Conservation (phyloP, 1,140 invertebrate species). For the Plutomurus gul region DNA sequence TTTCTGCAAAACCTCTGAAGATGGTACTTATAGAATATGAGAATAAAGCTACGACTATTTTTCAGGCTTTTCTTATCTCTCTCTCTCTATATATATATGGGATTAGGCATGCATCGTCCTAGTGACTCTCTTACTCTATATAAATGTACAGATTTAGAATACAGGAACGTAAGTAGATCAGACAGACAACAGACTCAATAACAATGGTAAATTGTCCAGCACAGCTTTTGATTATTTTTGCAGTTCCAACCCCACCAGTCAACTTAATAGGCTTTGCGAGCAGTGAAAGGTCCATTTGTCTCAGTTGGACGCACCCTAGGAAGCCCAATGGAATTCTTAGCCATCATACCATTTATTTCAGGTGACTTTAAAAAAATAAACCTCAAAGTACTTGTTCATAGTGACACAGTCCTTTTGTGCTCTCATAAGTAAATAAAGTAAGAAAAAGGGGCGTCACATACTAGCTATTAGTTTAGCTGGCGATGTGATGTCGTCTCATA, state of each 20-base stretch:
- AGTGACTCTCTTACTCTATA: neutral
- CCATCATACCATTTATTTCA: slow-evolving; percentile 72
- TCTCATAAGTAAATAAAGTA: too few relatives aligned
- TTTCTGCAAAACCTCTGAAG: slow-evolving; percentile 74
- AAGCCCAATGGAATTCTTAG: slow-evolving; percentile 74
- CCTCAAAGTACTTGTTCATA: too few relatives aligned
- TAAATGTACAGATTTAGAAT: neutral
- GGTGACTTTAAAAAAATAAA: too few relatives aligned
- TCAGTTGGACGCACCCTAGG: slow-evolving; percentile 75
- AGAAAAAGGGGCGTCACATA: too few relatives aligned
- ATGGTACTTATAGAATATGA: too few relatives aligned
- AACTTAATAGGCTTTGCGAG: slow-evolving; percentile 73
- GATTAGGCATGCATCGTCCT: neutral
- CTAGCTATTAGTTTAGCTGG: too few relatives aligned
- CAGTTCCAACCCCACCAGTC: slow-evolving; percentile 71
- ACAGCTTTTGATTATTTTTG: slow-evolving; percentile 17
- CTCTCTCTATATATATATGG: neutral
- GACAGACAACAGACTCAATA: neutral
- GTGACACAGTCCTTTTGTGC: too few relatives aligned
- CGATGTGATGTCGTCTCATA: too few relatives aligned
- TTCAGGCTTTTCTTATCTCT: slow-evolving; percentile 22
- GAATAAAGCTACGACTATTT: neutral
- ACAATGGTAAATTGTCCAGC: slow-evolving; percentile 11
- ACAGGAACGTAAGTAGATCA: neutral
- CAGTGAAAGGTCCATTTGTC: slow-evolving; percentile 70